Base-by-base conservation (phyloP, 1,140 invertebrate genomes). In the Callitettix versicolor region DNA sequence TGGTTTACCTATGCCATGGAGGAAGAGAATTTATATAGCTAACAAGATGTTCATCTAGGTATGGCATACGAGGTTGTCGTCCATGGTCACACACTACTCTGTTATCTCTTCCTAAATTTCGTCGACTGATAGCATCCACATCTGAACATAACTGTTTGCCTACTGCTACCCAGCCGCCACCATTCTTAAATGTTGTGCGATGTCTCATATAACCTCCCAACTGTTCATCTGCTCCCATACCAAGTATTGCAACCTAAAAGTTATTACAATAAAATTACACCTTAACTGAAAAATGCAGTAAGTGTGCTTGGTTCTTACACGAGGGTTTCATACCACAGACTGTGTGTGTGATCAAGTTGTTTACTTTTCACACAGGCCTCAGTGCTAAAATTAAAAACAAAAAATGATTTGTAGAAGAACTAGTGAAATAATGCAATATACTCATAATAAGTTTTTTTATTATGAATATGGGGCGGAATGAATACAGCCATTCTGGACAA, bases 191-290 rank as follows among this genome's bases (percentile, higher is more conserved):
- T 40, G 78, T 79, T 57, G 79, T 84, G 59, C 90, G 76, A 65
- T 97, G 92, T 60, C 92, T 79, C 43, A 81, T 85, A 65, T 99
- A 99, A 1, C 95, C 95, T 47, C 88, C 94, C 65, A 98, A 85
- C 63, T 96, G 77, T 76, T 99, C 96, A 79, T 99, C 96, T 17
- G 95, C 94, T 14, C 95, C 95, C 76, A 91, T 91, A 22, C 95
- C 95, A 63, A 90, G 71, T 43, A 97, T 69, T 48, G 95, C 69
- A n/a, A 95, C 78, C 84, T 87, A 30, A 30, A 30, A 30, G 26
- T 9, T 30, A 30, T 30, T 30, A 30, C 3, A 30, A 4, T 30
- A 30, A 30, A 30, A 30, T 30, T n/a, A n/a, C n/a, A n/a, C n/a
- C n/a, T n/a, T n/a, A n/a, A n/a, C n/a, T n/a, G n/a, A n/a, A n/a